Conservation (phyloP, 2,797 vertebrate genomes). For the Anableps anableps region DNA sequence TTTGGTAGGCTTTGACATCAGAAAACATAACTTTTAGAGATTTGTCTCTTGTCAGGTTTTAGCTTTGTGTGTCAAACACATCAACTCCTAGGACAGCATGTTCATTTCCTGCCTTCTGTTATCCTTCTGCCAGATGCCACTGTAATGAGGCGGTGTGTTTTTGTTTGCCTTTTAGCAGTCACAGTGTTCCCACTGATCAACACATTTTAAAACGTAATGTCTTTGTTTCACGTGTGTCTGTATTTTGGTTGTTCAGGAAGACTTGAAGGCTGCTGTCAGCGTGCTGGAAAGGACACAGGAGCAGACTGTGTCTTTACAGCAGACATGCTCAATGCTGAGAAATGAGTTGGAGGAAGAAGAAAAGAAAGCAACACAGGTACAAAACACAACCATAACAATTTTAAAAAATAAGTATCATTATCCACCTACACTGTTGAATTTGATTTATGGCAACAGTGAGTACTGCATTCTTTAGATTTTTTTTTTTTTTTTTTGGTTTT, state of each 20-base stretch:
- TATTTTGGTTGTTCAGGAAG: conserved; percentile 57
- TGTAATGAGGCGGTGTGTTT: background rate
- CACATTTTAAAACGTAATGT: background rate
- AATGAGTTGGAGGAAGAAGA: conserved; percentile 72
- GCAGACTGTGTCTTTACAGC: conserved; percentile 55
- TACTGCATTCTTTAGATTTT: background rate
- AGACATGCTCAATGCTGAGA: conserved; percentile 59
- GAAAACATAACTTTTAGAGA: background rate
- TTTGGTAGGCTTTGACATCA: background rate
- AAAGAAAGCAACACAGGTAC: conserved; percentile 75
- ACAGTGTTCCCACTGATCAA: background rate
- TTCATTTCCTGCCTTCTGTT: background rate
- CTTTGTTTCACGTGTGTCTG: background rate
- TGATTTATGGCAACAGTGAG: background rate
- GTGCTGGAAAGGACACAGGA: conserved; percentile 71
- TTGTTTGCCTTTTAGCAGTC: background rate
- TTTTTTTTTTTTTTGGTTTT: background rate
- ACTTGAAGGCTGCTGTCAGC: conserved; percentile 55
- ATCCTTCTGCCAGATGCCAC: background rate
- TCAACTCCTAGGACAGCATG: background rate
- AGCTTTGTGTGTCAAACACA: background rate
- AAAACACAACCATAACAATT: background rate
- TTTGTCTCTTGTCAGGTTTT: background rate
- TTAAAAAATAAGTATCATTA: background rate
- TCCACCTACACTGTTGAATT: background rate